These are phyloP conservation scores for Lethocerus indicus DNA, from an alignment of 1,140 invertebrate species.

Conservation along the genomic window DNA sequence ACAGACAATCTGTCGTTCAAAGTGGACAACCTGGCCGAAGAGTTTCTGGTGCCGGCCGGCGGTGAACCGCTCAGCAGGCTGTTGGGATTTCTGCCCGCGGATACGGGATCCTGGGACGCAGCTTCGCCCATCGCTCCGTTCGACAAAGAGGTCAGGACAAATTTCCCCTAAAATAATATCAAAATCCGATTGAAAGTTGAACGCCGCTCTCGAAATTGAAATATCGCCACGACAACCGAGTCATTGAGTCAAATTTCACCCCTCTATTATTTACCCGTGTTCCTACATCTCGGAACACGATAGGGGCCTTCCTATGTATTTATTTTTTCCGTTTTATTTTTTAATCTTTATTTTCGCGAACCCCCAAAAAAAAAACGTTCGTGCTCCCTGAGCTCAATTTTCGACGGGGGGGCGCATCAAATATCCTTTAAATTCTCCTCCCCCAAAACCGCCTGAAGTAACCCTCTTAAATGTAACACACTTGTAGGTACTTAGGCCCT, in stretches of 20 bases:
- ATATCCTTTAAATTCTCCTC: no score
- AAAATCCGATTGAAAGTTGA: background rate
- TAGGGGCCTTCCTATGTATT: background rate
- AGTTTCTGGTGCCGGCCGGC: no score
- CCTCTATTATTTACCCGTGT: background rate
- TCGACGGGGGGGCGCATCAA: no score
- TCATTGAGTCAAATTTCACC: background rate
- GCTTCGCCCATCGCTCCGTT: slow-evolving; percentile 27
- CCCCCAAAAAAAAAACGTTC: no score
- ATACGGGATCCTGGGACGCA: slow-evolving; percentile 1
- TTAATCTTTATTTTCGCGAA: no score
- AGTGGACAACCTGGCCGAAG: no score
- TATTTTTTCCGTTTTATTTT: background rate
- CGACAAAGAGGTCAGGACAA: slow-evolving; percentile 26
- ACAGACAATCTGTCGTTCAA: no score
- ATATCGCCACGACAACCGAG: background rate
- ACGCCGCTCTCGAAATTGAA: background rate
- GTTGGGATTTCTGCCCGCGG: slow-evolving; percentile 7
- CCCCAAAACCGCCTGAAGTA: no score
- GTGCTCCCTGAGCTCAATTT: no score
- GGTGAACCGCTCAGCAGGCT: no score
- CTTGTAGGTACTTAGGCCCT: no score
- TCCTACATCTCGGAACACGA: background rate
- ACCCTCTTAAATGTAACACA: no score
- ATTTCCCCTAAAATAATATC: background rate